Percentiles rank a stretch among this genome's conserved stretches.
Conservation (phyloP, 2,797 vertebrate species). For the Accipiter minullus region DNA sequence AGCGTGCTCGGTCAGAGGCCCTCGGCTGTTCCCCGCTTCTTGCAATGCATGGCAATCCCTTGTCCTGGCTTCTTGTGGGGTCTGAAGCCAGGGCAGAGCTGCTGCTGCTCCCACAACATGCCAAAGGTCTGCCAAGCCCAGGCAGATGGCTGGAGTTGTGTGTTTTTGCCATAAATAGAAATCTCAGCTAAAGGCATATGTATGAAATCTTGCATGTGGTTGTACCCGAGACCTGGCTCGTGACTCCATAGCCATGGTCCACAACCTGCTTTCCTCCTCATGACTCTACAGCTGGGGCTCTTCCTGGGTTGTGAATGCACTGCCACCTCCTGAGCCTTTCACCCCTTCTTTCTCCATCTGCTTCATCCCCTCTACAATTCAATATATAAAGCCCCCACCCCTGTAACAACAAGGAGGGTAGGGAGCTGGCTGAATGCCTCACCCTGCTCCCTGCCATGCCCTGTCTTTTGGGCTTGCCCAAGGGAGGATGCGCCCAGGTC, state of each 20-base stretch:
- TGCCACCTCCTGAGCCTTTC: not conserved
- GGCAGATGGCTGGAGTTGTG: not conserved
- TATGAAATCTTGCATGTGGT: not conserved
- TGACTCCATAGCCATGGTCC: not conserved
- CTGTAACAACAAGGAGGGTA: not conserved
- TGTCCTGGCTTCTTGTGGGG: not conserved
- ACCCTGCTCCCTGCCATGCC: not conserved
- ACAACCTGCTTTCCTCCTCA: not conserved
- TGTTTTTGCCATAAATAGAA: not conserved
- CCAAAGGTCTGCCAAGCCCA: not conserved
- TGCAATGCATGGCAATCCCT: fast-evolving
- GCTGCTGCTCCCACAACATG: not conserved
- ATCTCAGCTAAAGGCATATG: not conserved
- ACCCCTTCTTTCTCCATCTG: not conserved
- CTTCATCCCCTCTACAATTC: not conserved
- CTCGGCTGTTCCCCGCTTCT: not conserved
- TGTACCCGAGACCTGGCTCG: not conserved
- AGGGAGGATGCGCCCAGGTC: not conserved
- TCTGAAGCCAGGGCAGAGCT: not conserved
- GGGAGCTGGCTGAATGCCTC: not conserved
- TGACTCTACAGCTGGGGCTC: fast-evolving
- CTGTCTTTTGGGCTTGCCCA: not conserved
- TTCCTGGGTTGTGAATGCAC: not conserved
- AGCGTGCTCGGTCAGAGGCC: not conserved
- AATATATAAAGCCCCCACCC: not conserved